These are phyloP conservation scores for Platerodrilus igneus DNA, from an alignment of 2,888 invertebrate genomes.

Conservation along the genomic window DNA sequence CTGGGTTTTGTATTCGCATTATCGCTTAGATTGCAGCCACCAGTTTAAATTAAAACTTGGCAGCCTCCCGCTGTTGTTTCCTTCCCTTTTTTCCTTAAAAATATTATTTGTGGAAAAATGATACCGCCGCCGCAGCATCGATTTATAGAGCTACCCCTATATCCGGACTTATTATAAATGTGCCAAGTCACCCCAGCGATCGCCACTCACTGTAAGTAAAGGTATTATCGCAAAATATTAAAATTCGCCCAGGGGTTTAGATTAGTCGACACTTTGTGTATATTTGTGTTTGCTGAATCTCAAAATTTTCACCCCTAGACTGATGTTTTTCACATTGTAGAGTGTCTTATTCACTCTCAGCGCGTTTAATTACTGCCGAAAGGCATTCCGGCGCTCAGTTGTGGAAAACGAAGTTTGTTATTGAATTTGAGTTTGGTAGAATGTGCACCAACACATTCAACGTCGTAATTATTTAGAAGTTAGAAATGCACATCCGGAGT, in stretches of 20 bases:
- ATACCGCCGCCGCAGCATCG: constrained; percentile 10
- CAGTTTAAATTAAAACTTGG: constrained; percentile 20
- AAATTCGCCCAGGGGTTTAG: constrained; percentile 12
- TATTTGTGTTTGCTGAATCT: constrained; percentile 17
- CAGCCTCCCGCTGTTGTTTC: constrained; percentile 21
- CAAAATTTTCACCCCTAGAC: constrained; percentile 5
- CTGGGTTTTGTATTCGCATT: constrained; percentile 24
- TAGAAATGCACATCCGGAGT: constrained; percentile 23
- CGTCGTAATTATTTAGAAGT: constrained; percentile 31
- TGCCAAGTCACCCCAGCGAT: constrained; percentile 17
- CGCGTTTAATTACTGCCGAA: neutral
- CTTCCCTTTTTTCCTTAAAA: constrained; percentile 24
- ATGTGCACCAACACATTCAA: constrained; percentile 29
- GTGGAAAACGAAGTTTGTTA: constrained; percentile 27
- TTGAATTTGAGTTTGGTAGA: constrained; percentile 24
- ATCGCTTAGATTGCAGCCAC: constrained; percentile 20
- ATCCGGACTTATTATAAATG: constrained; percentile 14
- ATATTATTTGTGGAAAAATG: constrained; percentile 21
- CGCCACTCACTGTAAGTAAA: constrained; percentile 11
- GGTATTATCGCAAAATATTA: constrained; percentile 18
- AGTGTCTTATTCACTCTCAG: neutral
- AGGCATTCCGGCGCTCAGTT: constrained; percentile 10
- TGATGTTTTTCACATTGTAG: neutral
- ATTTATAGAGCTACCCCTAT: constrained; percentile 18
- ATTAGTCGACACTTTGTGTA: constrained; percentile 15